Base-by-base conservation (phyloP, 2,888 invertebrate species). In the Orthosia incerta region DNA sequence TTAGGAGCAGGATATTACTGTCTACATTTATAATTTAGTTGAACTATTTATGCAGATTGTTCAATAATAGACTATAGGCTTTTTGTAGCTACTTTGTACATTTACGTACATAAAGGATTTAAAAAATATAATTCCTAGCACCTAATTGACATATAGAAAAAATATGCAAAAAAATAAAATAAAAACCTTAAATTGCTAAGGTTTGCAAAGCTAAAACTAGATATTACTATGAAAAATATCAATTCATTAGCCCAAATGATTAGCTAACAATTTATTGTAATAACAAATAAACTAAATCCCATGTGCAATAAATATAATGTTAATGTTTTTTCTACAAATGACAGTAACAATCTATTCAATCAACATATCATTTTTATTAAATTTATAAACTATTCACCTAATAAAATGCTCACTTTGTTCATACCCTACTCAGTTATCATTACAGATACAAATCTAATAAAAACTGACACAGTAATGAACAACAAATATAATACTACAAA, bases 401-500 rank as follows among this genome's bases (percentile, higher is more conserved):
- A 68, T 65, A 70, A 79, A 80, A 77, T 81, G 83, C 83, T 76
- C 72, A 74, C 68, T 82, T 86, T 85, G 76, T 84, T 86, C 83
- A 79, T 76, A 65, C 16, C 67, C 65, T 74, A 78, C 62, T 66
- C 75, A 60, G 48, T 74, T 78, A 77, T 46, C 71, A 76, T 62
- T 79, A 82, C 77, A 83, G 71, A 69, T 85, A 86, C 71, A 76
- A 82, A 77, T 80, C 76, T 76, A 79, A 68, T 75, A 79, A 82
- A 74, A 74, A 71, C 70, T 71, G 74, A 73, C 69, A 76, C 74
- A 66, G 62, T 78, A 80, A 83, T 78, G 76, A 80, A 87, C 79
- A 80, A 86, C 83, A 85, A 87, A 84, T 80, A 86, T 85, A 86
- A 85, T 88, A 87, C 84, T 85, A 86, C 75, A 83, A 86, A 85